Evolutionary conservation across 1,140 invertebrate species (phyloP), one percentile per base, ranked within the genome.

Genomic region (Macrobrachium nipponense): DNA sequence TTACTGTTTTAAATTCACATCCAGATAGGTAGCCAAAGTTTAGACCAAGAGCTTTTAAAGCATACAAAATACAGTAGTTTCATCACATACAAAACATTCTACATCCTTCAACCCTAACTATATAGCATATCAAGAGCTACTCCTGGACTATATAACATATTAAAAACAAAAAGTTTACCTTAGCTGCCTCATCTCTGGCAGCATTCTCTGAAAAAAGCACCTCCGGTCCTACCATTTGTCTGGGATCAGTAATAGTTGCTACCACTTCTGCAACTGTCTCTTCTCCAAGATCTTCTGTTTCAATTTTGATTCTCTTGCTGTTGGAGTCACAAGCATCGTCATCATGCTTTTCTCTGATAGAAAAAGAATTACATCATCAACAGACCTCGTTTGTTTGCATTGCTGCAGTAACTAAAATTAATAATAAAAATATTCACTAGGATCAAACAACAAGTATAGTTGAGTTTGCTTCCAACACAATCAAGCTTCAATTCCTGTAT

Each of bases 141-240:
- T n/a, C n/a, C n/a, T n/a, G n/a, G 18, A 70, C 44, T 51, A 51
- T 10, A n/a, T n/a, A 62, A 23, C 5, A 27, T 1, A 18, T 20
- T 62, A n/a, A 5, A 1, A 14, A 36, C 27, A 23, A n/a, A 12
- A 17, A 36, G 6, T 23, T 79, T 94, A 92, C 84, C 90, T 98
- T 96, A 0, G 98, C 97, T 14, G 95, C 95, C 90, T 98, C 97
- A 90, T 99, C 97, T 73, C 97, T 93, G 0, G 97, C 96, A 5
- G 95, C 94, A 91, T 96, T 95, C 70, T 96, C 96, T 83, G 95
- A 95, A 90, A 97, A 97, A 2, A 97, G 91, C 2, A 95, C 93
- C 91, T 96, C 95, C 11, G 95, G 94, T n/a, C 95, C 96, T 70
- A 94, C 94, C 95, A 96, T 96, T 90, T 94, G 94, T 8, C 94